These are phyloP conservation scores for Solenopsis invicta DNA, from an alignment of 1,140 invertebrate genomes.

Conservation along the genomic window DNA sequence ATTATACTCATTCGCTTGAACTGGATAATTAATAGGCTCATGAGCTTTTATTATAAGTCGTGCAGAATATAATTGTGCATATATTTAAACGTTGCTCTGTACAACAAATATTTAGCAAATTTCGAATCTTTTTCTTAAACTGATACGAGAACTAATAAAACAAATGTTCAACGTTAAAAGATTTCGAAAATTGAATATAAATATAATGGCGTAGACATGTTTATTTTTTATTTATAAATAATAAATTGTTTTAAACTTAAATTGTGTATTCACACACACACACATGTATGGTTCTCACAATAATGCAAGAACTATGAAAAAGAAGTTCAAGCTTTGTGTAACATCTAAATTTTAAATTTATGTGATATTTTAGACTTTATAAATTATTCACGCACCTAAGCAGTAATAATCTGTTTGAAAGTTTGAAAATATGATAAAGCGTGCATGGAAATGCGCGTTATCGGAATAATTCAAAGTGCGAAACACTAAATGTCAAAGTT, in stretches of 20 bases:
- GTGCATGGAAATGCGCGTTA: not conserved
- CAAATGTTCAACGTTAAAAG: not conserved
- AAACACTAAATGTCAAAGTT: conserved; percentile 33
- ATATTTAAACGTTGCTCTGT: not conserved
- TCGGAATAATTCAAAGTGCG: conserved; percentile 48
- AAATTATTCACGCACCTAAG: not conserved
- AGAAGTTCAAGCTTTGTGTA: not conserved
- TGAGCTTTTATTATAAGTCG: not conserved
- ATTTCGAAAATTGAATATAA: conserved; percentile 4
- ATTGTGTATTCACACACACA: not conserved
- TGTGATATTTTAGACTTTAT: not conserved
- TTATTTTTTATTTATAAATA: not conserved
- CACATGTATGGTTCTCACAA: not conserved
- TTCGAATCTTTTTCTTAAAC: not conserved
- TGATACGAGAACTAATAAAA: not conserved
- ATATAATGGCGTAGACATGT: not conserved
- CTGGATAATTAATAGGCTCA: not conserved
- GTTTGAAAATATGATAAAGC: conserved; percentile 11
- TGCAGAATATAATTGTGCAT: not conserved
- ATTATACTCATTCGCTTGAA: not conserved
- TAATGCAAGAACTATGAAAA: not conserved
- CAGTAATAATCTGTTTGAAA: conserved; percentile 16
- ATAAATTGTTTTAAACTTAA: not conserved
- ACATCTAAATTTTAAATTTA: not conserved
- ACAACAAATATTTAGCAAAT: not conserved